phyloP scores from a whole-genome alignment of 2,113 vertebrate species.

The Chaetodon auriga region DNA sequence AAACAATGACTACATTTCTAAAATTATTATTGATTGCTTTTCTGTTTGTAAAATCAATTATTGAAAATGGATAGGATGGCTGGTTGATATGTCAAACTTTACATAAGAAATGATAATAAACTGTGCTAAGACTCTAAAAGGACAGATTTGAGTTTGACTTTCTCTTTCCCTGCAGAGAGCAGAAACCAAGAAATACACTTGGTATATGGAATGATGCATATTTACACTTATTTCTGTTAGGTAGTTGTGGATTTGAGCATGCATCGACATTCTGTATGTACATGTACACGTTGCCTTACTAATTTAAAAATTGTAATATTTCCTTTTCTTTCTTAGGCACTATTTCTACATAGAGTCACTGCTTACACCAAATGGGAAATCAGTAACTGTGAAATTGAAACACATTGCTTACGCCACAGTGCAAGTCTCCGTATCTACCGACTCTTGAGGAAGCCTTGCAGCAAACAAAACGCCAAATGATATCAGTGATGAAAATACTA shows the following conservation, averaged over 20 bases:
- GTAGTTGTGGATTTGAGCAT: not conserved
- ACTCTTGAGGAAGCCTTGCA: not conserved
- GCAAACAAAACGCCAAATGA: conserved; percentile 31
- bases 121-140: not conserved
- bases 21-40: not conserved
- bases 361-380: conserved; percentile 24
- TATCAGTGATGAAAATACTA: conserved; percentile 50
- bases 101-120: not conserved
- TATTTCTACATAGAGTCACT: conserved; percentile 9
- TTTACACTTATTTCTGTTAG: not conserved
- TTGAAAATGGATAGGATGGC: not conserved
- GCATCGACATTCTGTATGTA: too few species aligned
- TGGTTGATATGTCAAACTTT: not conserved
- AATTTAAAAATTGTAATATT: not conserved
- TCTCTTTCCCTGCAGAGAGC: not conserved
- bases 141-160: not conserved
- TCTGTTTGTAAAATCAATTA: not conserved
- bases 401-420: not conserved
- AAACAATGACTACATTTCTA: not conserved
- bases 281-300: not conserved
- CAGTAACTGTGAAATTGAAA: conserved; percentile 36
- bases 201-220: not conserved
- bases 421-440: not conserved
- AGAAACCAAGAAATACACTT: not conserved
- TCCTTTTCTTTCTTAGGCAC: conserved; percentile 4